phyloP scores from a whole-genome alignment of 2,113 vertebrate species.

The Miniopterus natalensis region DNA sequence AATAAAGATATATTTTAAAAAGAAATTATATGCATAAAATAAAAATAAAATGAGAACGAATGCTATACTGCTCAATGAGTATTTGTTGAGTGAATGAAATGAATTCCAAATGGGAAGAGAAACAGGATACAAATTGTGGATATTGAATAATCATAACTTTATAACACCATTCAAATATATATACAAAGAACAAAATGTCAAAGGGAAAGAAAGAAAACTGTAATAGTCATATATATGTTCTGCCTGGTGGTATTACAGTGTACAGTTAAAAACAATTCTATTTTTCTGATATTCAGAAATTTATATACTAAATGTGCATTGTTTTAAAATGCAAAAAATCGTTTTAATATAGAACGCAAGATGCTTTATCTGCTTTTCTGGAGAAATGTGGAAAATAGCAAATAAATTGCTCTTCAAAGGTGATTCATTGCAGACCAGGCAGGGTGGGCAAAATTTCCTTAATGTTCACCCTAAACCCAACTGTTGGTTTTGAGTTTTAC shows the following conservation, averaged over 20 bases:
- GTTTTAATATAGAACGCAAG: constrained; percentile 6
- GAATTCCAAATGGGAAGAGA: not conserved
- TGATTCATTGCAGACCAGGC: not conserved
- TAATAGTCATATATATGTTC: not conserved
- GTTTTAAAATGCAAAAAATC: constrained; percentile 35
- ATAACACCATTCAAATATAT: not conserved
- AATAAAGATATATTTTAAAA: too few relatives aligned
- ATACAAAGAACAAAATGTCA: not conserved
- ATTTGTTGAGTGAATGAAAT: constrained; percentile 23
- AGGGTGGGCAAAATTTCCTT: constrained; percentile 50
- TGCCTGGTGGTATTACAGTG: not conserved
- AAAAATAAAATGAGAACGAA: not conserved
- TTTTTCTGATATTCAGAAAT: constrained; percentile 62
- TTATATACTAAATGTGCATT: not conserved
- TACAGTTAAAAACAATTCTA: constrained; percentile 17
- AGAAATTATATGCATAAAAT: not conserved
- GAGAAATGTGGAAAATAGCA: constrained; percentile 39
- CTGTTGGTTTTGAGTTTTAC: constrained; percentile 72
- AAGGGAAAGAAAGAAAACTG: constrained; percentile 4
- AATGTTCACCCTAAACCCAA: constrained; percentile 53
- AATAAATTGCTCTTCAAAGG: not conserved
- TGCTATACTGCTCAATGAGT: not conserved
- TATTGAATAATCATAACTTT: not conserved
- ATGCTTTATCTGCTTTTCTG: not conserved
- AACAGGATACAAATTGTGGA: not conserved